Base-by-base conservation (phyloP, 2,113 vertebrate species). In the Castor canadensis region DNA sequence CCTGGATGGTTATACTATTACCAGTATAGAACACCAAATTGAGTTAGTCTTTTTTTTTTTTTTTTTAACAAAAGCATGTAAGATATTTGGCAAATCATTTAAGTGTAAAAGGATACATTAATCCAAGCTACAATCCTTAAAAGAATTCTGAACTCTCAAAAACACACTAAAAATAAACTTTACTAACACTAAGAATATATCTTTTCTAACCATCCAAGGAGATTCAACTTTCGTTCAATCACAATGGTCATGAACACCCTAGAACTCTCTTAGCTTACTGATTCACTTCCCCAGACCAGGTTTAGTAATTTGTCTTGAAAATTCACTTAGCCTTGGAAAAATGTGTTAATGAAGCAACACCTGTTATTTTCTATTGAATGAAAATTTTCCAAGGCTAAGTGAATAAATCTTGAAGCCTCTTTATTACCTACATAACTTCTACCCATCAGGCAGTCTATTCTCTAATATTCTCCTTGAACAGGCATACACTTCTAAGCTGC, bases 61-160 rank as follows among this genome's bases (percentile, higher is more conserved):
- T 64, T 38, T 40, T 35, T 60, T 60, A 35, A 47, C 73, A 75
- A 71, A 75, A 92, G 28, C 30, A 52, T 69, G 0, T 83, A 64
- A 62, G 40, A 26, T 35, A 91, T 28, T 62, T 60, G 60, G 35
- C 38, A 94, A 72, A 75, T 58, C 8, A 32, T 69, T 87, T 64
- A 47, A 15, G 10, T 75, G 17, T 72, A 84, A 96, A 92, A 87
- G 19, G 16, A 93, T 66, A 45, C 66, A 71, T 69, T 79, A 92
- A 86, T 76, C 40, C 9, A 96, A 83, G 72, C 28, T 45, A 90
- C 32, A 75, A 92, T 84, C 17, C 10, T 90, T 22, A 82, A 89
- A 93, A 91, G 60, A 95, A 96, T 86, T 94, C 26, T 19, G 87
- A 64, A 24, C 40, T 85, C n/a, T 92, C 22, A 91, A 96, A 77